Base-by-base conservation (phyloP, 1,140 invertebrate genomes). In the Sitobion miscanthi region DNA sequence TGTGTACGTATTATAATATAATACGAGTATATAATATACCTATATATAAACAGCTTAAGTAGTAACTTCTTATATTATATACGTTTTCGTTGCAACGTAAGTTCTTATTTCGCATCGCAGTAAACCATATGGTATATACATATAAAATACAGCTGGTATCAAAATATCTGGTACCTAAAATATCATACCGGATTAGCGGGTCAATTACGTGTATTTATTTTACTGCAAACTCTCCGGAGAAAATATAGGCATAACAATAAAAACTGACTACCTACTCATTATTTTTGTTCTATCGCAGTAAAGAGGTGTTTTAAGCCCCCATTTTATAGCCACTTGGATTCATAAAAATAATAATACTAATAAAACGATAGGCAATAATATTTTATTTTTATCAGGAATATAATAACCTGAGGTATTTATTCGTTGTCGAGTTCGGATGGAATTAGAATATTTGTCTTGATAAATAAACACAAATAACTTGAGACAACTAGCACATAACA, bases 131-230 rank as follows among this genome's bases (percentile, higher is more conserved):
- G 62, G 52, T 6, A n/a, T n/a, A 35, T 35, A 62, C 25, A 77
- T 77, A 77, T 77, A n/a, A 77, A n/a, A 77, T 77, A 77, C 62
- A 77, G 62, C 62, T 17, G 62, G 62, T 77, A n/a, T 77, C 52
- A 54, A 21, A 54, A 77, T 77, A 77, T n/a, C 62, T 77, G 30
- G 62, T 77, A 77, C 62, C 62, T 77, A 77, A 77, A 77, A 69
- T 6, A 69, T n/a, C 5, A 11, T 77, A n/a, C 62, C 11, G 30
- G 62, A 77, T 77, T 77, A 77, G n/a, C n/a, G 17, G 57, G 62
- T 77, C 62, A n/a, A 77, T 77, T 77, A 77, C n/a, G 11, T 17
- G n/a, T 77, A 77, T 77, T 77, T 77, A 77, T 77, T 77, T 77
- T 20, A 35, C 30, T 77, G 30, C n/a, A 77, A 77, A 77, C 62